Evolutionary conservation across 2,888 invertebrate genomes (phyloP).

Genomic region (Tetragonula carbonaria): DNA sequence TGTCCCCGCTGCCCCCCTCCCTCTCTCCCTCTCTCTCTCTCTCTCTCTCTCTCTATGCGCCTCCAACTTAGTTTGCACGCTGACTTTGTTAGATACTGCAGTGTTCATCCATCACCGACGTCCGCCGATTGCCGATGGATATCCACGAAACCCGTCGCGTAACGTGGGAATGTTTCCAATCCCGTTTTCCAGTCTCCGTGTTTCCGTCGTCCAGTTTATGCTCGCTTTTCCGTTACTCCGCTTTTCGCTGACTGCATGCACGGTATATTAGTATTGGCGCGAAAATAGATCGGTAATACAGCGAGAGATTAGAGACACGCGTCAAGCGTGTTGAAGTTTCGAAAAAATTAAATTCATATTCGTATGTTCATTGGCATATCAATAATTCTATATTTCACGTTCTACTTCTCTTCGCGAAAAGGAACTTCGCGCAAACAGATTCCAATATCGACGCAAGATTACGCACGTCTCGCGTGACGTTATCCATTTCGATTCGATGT

Average conservation of each 20-base stretch:
- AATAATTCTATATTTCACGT: too few species aligned
- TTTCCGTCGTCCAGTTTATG: not conserved
- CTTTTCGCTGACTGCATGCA: too few species aligned
- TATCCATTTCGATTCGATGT: not conserved
- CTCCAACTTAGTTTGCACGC: slow-evolving; percentile 68
- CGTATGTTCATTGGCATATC: too few species aligned
- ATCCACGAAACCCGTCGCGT: slow-evolving; percentile 25
- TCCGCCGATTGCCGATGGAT: slow-evolving; percentile 1
- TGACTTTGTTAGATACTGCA: slow-evolving; percentile 69
- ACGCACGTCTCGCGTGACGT: not conserved
- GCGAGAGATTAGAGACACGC: too few species aligned
- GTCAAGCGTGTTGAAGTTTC: too few species aligned
- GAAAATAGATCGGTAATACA: too few species aligned
- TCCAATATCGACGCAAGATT: not conserved
- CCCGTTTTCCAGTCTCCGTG: not conserved
- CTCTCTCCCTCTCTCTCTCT: too few species aligned
- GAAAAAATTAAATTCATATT: too few species aligned
- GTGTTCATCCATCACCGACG: slow-evolving; percentile 62
- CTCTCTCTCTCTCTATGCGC: slow-evolving; percentile 5
- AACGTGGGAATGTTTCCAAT: slow-evolving; percentile 31
- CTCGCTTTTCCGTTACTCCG: not conserved
- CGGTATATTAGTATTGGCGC: too few species aligned
- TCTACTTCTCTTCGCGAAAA: not conserved
- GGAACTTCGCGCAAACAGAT: not conserved
- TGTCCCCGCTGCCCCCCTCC: slow-evolving; percentile 51